These are phyloP conservation scores for Porites evermanni DNA, from an alignment of 92 coral and sea anemone species.

Conservation along the genomic window DNA sequence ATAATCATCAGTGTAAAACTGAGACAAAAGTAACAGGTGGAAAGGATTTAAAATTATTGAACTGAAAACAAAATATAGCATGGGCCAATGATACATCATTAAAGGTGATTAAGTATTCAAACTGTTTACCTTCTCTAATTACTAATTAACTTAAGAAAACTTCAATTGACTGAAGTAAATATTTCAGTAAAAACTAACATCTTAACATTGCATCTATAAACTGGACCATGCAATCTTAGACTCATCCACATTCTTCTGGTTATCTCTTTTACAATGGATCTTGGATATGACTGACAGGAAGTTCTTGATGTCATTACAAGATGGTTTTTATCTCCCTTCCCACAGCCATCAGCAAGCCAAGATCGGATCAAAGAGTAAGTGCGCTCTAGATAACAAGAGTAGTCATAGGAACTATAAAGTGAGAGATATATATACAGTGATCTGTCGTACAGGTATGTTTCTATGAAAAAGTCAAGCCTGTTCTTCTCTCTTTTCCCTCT, in stretches of 20 bases:
- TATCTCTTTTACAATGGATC: background rate
- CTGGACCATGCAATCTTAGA: too few species aligned
- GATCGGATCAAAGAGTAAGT: constrained; percentile 26
- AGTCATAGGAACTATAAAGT: too few species aligned
- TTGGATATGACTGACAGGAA: constrained; percentile 1
- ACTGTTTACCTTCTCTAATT: constrained; percentile 25
- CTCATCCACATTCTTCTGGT: background rate
- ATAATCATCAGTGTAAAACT: background rate
- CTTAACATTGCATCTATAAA: background rate
- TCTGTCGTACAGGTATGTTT: too few species aligned
- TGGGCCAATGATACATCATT: constrained; percentile 22
- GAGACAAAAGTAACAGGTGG: constrained; percentile 44
- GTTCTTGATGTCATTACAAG: background rate
- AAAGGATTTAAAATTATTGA: constrained; percentile 25
- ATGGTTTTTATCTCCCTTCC: constrained; percentile 48
- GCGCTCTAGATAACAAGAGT: background rate
- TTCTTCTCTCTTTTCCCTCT: too few species aligned
- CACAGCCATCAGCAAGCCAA: constrained; percentile 28
- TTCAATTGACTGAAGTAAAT: constrained; percentile 30
- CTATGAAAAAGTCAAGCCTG: too few species aligned
- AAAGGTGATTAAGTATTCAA: constrained; percentile 26
- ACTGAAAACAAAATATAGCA: constrained; percentile 27
- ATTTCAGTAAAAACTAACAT: constrained; percentile 17
- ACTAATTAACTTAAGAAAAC: constrained; percentile 47
- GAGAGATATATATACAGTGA: too few species aligned